Conservation (phyloP, 2,113 vertebrate species). For the Oenanthe oenanthe region DNA sequence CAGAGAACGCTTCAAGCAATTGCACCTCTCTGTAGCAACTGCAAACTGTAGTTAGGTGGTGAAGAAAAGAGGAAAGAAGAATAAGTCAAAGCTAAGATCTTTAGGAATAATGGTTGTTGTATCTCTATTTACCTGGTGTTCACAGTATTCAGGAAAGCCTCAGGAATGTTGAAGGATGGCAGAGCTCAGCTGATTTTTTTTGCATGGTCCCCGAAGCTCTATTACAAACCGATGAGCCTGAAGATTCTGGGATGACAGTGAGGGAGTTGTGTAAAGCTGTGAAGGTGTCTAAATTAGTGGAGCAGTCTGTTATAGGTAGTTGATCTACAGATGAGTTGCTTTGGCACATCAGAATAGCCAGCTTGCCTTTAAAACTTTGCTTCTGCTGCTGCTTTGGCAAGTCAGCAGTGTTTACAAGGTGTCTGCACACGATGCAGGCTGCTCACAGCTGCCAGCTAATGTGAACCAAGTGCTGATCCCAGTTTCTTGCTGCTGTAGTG, state of each 20-base stretch:
- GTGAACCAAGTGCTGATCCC: background rate
- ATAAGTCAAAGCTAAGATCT: background rate
- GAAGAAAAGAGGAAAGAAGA: background rate
- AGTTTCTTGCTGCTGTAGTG: conserved; percentile 26
- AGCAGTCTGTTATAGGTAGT: background rate
- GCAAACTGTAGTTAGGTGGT: background rate
- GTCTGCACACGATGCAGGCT: background rate
- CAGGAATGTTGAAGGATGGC: background rate
- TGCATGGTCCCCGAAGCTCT: background rate
- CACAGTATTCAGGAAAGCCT: background rate
- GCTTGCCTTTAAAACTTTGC: conserved; percentile 37
- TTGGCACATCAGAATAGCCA: conserved; percentile 25
- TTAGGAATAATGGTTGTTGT: background rate
- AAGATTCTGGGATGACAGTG: background rate
- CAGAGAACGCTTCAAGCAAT: background rate
- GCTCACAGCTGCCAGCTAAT: conserved; percentile 25
- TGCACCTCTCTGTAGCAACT: background rate
- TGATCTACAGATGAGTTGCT: background rate
- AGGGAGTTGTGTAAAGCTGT: background rate
- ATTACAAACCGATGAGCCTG: fast-evolving
- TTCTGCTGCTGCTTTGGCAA: conserved; percentile 32
- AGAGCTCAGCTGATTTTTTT: background rate
- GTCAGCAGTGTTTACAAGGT: background rate
- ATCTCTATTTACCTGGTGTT: background rate
- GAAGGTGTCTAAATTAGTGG: background rate